Conservation (phyloP, 2,113 vertebrate genomes). For the Myodes glareolus region DNA sequence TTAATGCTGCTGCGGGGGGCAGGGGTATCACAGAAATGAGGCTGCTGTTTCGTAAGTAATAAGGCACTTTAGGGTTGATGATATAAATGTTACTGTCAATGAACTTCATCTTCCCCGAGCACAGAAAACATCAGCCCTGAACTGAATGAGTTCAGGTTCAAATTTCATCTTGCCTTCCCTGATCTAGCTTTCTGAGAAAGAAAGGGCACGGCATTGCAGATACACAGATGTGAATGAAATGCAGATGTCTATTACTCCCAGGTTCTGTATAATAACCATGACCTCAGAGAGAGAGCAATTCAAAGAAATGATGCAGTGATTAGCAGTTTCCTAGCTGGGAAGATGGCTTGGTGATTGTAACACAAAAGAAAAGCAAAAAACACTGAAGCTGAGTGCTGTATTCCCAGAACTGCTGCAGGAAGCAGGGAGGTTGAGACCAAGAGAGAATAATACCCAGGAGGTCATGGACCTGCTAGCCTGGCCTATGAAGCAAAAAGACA, state of each 20-base stretch:
- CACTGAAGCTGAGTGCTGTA: background rate
- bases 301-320: constrained; percentile 6
- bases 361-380: background rate
- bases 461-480: background rate
- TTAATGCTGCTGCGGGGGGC: background rate
- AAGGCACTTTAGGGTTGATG: background rate
- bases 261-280: background rate
- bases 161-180: background rate
- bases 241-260: background rate
- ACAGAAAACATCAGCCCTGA: background rate
- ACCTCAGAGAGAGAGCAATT: background rate
- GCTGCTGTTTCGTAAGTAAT: background rate
- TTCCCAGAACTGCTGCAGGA: background rate
- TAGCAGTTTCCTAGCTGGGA: background rate
- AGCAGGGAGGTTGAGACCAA: background rate
- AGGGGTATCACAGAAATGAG: background rate
- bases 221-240: background rate
- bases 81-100: background rate
- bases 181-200: constrained; percentile 3
- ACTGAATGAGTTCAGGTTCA: background rate
- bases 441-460: background rate
- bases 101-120: background rate
- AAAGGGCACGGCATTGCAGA: background rate
- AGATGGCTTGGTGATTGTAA: background rate
- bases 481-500: background rate